Evolutionary conservation across 2,888 invertebrate species (phyloP).

Genomic region (Craniophora ligustri): DNA sequence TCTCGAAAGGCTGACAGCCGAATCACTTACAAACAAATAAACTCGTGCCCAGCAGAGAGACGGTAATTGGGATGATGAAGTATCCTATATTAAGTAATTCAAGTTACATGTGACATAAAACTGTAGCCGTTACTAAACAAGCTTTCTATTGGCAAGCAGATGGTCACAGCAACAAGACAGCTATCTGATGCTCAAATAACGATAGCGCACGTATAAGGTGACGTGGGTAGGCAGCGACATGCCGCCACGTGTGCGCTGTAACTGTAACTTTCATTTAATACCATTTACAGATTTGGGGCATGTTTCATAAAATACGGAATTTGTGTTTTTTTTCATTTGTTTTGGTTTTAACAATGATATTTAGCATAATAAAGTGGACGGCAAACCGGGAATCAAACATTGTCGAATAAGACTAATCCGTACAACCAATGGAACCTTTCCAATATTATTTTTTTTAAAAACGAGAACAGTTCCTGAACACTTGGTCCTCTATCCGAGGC

Average conservation of each 20-base stretch:
- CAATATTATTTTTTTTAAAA: neutral
- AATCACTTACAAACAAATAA: too few relatives aligned
- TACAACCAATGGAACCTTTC: too few relatives aligned
- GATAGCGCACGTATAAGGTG: conserved; percentile 15
- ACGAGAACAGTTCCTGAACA: neutral
- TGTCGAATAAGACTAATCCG: too few relatives aligned
- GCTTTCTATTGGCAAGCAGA: conserved; percentile 4
- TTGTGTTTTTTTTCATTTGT: neutral
- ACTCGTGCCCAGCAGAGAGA: too few relatives aligned
- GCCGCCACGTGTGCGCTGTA: neutral
- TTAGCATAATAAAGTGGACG: neutral
- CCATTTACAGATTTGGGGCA: conserved; percentile 45
- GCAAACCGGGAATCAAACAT: too few relatives aligned
- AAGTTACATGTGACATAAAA: neutral
- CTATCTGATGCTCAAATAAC: conserved; percentile 23
- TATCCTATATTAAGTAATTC: too few relatives aligned
- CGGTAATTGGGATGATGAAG: too few relatives aligned
- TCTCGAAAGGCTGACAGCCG: too few relatives aligned
- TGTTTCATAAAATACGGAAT: neutral
- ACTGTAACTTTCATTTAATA: conserved; percentile 27
- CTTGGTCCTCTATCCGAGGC: neutral
- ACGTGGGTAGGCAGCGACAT: conserved; percentile 10
- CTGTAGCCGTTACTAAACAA: conserved; percentile 1
- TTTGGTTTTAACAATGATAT: neutral
- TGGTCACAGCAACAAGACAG: conserved; percentile 8